Evolutionary conservation across 2,797 vertebrate species (phyloP).

Genomic region (Channallabes apus): DNA sequence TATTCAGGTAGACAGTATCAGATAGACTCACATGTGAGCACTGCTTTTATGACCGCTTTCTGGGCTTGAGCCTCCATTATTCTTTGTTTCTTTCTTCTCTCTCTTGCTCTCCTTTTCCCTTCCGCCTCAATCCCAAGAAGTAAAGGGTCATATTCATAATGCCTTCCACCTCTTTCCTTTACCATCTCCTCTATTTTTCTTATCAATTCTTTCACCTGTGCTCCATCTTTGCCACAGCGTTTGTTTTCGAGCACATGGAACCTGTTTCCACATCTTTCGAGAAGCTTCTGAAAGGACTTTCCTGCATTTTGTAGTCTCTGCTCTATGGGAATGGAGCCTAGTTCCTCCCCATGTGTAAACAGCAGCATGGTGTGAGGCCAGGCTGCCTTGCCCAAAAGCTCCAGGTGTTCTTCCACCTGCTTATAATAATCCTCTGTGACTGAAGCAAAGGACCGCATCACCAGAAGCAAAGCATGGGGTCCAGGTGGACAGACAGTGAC

Average conservation of each 20-base stretch:
- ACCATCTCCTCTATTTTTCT: slow-evolving; percentile 70
- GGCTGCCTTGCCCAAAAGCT: slow-evolving; percentile 63
- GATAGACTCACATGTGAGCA: slow-evolving; percentile 67
- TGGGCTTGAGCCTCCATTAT: slow-evolving; percentile 73
- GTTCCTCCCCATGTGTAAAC: slow-evolving; percentile 74
- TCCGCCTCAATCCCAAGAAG: slow-evolving; percentile 66
- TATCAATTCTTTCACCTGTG: slow-evolving; percentile 69
- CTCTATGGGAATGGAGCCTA: slow-evolving; percentile 66
- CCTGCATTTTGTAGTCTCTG: slow-evolving; percentile 63
- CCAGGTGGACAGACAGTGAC: slow-evolving; percentile 71
- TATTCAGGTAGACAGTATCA: neutral
- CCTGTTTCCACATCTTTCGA: slow-evolving; percentile 66
- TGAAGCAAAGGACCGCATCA: slow-evolving; percentile 68
- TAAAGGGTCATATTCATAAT: slow-evolving; percentile 58
- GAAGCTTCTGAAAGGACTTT: slow-evolving; percentile 62
- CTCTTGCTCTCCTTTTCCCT: slow-evolving; percentile 67
- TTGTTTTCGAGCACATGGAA: slow-evolving; percentile 72
- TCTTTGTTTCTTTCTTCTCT: slow-evolving; percentile 76
- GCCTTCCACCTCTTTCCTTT: slow-evolving; percentile 45
- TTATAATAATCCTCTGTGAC: slow-evolving; percentile 64
- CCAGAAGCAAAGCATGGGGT: slow-evolving; percentile 73
- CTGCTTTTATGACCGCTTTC: slow-evolving; percentile 66
- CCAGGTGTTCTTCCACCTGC: slow-evolving; percentile 73
- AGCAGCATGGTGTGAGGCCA: slow-evolving; percentile 72
- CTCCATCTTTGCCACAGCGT: slow-evolving; percentile 62